Conservation (phyloP, 1,140 invertebrate genomes). For the Rhagoletis pomonella region DNA sequence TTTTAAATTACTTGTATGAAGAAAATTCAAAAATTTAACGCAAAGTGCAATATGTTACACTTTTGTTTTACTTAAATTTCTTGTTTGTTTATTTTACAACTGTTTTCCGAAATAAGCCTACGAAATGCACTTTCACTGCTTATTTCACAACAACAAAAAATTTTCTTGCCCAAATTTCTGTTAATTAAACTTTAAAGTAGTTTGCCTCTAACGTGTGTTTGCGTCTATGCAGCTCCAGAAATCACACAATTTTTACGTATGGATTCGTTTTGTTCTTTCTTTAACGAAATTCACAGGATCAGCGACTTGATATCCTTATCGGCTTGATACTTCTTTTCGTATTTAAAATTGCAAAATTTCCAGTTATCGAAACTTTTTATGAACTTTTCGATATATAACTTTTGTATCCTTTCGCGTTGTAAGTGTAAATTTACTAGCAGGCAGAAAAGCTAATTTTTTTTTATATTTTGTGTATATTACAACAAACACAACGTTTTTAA, state of each 20-base stretch:
- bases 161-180: slow-evolving; percentile 58
- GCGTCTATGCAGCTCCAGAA: slow-evolving; percentile 69
- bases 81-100: slow-evolving; percentile 1
- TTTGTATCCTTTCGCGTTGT: slow-evolving; percentile 55
- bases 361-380: slow-evolving; percentile 51
- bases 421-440: slow-evolving; percentile 40
- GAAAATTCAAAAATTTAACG: slow-evolving; percentile 58
- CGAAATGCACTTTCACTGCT: slow-evolving; percentile 73
- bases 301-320: slow-evolving; percentile 29
- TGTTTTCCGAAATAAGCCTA: slow-evolving; percentile 67
- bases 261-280: no score
- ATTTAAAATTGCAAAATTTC: slow-evolving; percentile 30
- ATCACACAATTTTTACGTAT: slow-evolving; percentile 44
- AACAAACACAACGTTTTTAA: slow-evolving; percentile 72
- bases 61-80: slow-evolving; percentile 62
- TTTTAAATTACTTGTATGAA: slow-evolving; percentile 57
- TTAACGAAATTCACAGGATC: slow-evolving; percentile 53
- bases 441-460: slow-evolving; percentile 65
- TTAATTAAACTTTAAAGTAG: slow-evolving; percentile 52
- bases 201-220: slow-evolving; percentile 60
- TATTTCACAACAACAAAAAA: slow-evolving; percentile 62
- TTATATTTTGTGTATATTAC: slow-evolving; percentile 71
- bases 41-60: slow-evolving; percentile 65
- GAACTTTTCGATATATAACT: slow-evolving; percentile 54
- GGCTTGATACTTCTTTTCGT: slow-evolving; percentile 39